A percentile compares a stretch with the other conserved stretches of the same genome.
Conservation (phyloP, 1,140 invertebrate species). For the Bactericera cockerelli region DNA sequence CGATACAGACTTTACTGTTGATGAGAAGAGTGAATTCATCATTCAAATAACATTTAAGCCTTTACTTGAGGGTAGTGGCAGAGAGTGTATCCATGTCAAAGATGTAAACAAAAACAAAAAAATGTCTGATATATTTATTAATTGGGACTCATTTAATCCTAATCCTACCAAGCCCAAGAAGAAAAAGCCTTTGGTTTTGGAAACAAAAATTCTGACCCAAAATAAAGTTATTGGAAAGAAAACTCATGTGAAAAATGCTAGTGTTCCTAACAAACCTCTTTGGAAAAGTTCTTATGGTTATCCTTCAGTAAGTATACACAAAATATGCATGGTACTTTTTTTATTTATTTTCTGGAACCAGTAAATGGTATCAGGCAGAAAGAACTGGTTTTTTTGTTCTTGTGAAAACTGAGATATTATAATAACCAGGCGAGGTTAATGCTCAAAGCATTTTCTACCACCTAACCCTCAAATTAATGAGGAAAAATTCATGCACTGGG, state of each 20-base stretch:
- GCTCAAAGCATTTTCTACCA: no score
- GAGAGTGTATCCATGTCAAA: background rate
- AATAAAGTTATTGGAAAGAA: constrained; percentile 8
- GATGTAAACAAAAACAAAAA: constrained; percentile 5
- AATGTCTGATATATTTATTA: constrained; percentile 6
- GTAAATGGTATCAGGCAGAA: no score
- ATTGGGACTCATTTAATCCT: background rate
- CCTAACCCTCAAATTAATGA: no score
- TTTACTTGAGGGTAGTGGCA: background rate
- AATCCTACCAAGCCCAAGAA: background rate
- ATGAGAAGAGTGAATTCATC: background rate
- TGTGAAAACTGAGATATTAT: no score
- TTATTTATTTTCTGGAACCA: no score
- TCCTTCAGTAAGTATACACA: no score
- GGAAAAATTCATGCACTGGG: no score
- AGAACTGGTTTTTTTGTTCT: no score
- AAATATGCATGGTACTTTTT: no score
- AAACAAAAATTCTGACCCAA: constrained; percentile 3
- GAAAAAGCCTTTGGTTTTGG: constrained; percentile 1
- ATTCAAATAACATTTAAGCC: background rate
- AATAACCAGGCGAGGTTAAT: no score
- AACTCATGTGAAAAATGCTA: background rate
- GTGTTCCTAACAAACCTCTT: background rate
- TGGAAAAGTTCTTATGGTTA: background rate
- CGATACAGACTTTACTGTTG: background rate